Base-by-base conservation (phyloP, 2,888 invertebrate species). In the Polyommatus icarus region DNA sequence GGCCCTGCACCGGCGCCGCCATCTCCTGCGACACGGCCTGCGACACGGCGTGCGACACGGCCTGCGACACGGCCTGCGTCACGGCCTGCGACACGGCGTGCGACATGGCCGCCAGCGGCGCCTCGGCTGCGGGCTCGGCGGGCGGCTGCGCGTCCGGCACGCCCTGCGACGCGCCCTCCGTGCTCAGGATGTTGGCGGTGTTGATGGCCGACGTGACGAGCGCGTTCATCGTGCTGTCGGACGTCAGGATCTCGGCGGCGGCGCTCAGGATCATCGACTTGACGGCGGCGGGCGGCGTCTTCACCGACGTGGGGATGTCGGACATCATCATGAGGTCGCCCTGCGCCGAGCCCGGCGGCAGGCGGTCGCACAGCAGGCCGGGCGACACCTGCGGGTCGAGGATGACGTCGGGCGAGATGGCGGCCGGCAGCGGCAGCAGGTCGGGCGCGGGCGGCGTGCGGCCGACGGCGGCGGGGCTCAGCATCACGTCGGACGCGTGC, bases 251-350 rank as follows among this genome's bases (percentile, higher is more conserved):
- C 89, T 96, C 96, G 0, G 96, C 96, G 0, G 96, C 96, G 7
- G 97, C 97, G 86, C 96, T 96, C 77, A 97, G 92, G 72, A 97
- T 95, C 95, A 97, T 96, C n/a, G 96, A 96, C 82, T 97, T 97
- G 82, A 96, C 96, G 46, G 96, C 95, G 46, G 96, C 95, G 1
- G 95, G 94, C 72, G 95, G 95, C 72, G 95, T 95, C 84, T 92
- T 95, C 79, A 94, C 94, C 12, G 93, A 91, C 40, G 91, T 87
- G 73, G 91, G 92, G 81, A 87, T 87, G 78, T 91, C 92, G 1
- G 90, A 85, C 78, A 91, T 89, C 89, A 93, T 86, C 90, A 91
- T 89, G 46, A 91, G 88, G 61, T 90, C 90, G 76, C 90, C 90
- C 82, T 87, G 89, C 61, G 86, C n/a, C 1, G 84, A 71, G 5